Base-by-base conservation (phyloP, 2,797 vertebrate genomes). In the Pseudochirops cupreus region DNA sequence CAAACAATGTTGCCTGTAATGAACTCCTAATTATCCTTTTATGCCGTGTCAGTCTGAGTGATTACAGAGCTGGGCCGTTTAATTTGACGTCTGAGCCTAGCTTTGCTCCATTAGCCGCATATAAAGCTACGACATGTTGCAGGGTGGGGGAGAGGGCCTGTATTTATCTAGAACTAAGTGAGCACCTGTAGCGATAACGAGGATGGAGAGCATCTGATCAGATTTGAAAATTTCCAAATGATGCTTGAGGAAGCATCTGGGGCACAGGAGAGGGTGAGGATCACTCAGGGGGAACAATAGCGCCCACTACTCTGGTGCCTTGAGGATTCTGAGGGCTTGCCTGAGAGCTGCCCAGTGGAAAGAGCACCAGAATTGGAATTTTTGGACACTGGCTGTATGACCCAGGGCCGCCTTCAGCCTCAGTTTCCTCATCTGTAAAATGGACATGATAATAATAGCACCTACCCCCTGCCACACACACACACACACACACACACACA, bases 11-110 rank as follows among this genome's bases (percentile, higher is more conserved):
- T 99, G 98, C 99, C 99, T 99, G 99, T 99, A 99, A 99, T 99
- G 99, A 99, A 99, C 98, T 99, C 98, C 99, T 99, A 99, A 99
- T 99, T 99, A 99, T 99, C 99, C 99, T 99, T 99, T 99, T 99
- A 99, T 99, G 99, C 98, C 99, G 98, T 99, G 98, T 99, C 99
- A 99, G 98, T 98, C 99, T 99, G 98, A 99, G 98, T 98, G 98
- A 99, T 99, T 99, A 98, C 98, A 99, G 98, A 99, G 98, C 98
- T 98, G 98, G 99, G 99, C 98, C 97, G 98, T 98, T 98, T 98
- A 98, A 99, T 99, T 99, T 99, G 98, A 99, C 98, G 98, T 99
- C 99, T 99, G 98, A 99, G 99, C 98, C 99, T 99, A 99, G 98
- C 98, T 98, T 99, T 99, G 98, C 98, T 99, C 98, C 99, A 99